A percentile compares a stretch with the other conserved stretches of the same genome.
Evolutionary conservation across 2,888 invertebrate species (phyloP).

Genomic region (Drosophila mulleri): DNA sequence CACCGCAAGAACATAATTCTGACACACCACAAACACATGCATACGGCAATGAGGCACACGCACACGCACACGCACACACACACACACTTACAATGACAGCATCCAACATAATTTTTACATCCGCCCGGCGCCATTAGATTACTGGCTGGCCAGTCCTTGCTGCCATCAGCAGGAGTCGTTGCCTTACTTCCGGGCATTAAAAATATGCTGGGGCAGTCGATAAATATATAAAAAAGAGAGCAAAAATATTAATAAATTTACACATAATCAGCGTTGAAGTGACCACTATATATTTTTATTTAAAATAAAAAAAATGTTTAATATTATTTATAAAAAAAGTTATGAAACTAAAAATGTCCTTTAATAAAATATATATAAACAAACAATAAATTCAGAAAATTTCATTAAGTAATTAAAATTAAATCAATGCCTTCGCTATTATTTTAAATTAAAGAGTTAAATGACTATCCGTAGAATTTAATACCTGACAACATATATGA

Average conservation of each 20-base stretch:
- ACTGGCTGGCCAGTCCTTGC: conserved; percentile 47
- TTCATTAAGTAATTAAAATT: too few species aligned
- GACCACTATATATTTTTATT: not conserved
- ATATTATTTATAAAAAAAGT: too few species aligned
- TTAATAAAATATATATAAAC: too few species aligned
- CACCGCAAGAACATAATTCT: conserved; percentile 37
- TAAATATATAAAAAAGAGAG: not conserved
- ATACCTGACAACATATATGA: too few species aligned
- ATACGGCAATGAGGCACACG: conserved; percentile 1
- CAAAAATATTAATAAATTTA: not conserved
- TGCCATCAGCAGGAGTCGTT: conserved; percentile 19
- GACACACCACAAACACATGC: conserved; percentile 40
- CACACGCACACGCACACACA: conserved; percentile 25
- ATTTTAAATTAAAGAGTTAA: too few species aligned
- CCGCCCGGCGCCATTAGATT: conserved; percentile 69
- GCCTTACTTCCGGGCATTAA: conserved; percentile 10
- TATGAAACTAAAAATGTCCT: too few species aligned
- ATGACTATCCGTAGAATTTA: too few species aligned
- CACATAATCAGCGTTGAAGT: not conserved
- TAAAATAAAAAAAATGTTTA: too few species aligned
- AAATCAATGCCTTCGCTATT: too few species aligned
- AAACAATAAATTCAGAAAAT: too few species aligned
- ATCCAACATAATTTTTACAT: conserved; percentile 75
- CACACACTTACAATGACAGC: conserved; percentile 38
- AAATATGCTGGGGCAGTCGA: not conserved